Conservation (phyloP, 2,113 vertebrate species). For the Tetrax tetrax region DNA sequence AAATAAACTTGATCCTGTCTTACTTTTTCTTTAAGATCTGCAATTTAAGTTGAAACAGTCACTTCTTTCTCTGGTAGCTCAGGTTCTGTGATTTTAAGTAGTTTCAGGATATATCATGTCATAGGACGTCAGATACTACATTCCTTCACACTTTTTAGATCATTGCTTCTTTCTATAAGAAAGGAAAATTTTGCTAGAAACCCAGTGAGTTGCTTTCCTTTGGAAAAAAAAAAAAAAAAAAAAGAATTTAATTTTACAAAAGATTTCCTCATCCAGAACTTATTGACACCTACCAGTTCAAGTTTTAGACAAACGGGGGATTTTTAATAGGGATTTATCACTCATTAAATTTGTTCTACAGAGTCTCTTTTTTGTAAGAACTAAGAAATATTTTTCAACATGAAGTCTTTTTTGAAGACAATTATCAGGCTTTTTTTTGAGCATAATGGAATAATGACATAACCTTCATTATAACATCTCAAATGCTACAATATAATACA, state of each 20-base stretch:
- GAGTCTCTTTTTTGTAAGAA: neutral
- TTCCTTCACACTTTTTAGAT: neutral
- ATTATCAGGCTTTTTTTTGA: neutral
- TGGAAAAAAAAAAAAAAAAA: neutral
- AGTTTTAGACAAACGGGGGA: neutral
- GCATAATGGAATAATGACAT: neutral
- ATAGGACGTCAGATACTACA: neutral
- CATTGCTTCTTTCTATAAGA: neutral
- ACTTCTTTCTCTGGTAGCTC: neutral
- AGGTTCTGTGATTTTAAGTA: neutral
- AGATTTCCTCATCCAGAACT: neutral
- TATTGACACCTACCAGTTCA: neutral
- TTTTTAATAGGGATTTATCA: neutral
- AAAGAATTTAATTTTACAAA: neutral
- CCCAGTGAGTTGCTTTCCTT: neutral
- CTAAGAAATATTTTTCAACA: neutral
- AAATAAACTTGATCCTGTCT: neutral
- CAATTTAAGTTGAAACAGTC: neutral
- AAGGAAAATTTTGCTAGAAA: neutral
- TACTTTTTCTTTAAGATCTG: rapidly evolving
- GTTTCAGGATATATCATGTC: neutral
- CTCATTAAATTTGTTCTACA: neutral
- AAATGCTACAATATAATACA: constrained; percentile 38
- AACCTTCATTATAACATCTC: neutral
- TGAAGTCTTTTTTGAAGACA: neutral